Evolutionary conservation across 2,888 invertebrate species (phyloP), one percentile per base, ranked within the genome.

Genomic region (Epinotia nisella): DNA sequence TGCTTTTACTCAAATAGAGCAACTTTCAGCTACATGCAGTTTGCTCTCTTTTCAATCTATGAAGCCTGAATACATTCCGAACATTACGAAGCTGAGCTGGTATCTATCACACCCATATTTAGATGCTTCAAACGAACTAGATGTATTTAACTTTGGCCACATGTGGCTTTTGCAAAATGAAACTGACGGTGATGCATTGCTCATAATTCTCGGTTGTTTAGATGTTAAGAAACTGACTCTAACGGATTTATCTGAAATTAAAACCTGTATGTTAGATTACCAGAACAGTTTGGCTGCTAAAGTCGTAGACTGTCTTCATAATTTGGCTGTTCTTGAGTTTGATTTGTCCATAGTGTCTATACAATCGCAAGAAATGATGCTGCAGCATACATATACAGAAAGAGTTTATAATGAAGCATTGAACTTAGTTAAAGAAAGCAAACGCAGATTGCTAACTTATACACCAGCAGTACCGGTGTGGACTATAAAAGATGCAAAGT

Each of bases 71-170:
- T 81, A 80, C 72, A 83, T 92, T 60, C 83, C 86, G 24, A 79
- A 86, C 53, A 80, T 93, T 41, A 76, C 85, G 4, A 88, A 82
- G 76, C 78, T 93, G 0, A 87, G 84, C 53, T 93, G 93, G 92
- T 93, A 92, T 72, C 81, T 93, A 13, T 92, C 92, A 21, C 91
- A 93, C 74, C 87, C 91, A 61, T 86, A 88, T 76, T 82, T 93
- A 74, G 82, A 90, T 74, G 75, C 82, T 1, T 77, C 81, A 1
- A 84, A 76, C 77, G 93, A 93, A 79, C 75, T 88, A 60, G 80
- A 86, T 64, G 89, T 91, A 0, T 93, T 91, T 69, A 83, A 85
- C 77, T 92, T 93, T 84, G 93, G 93, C 15, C 75, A 85, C n/a
- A 65, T 87, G 35, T 93, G 93, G 93, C 79, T 90, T 15, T 69